phyloP scores from a whole-genome alignment of 2,113 vertebrate species.

The Antechinus stuartii region DNA sequence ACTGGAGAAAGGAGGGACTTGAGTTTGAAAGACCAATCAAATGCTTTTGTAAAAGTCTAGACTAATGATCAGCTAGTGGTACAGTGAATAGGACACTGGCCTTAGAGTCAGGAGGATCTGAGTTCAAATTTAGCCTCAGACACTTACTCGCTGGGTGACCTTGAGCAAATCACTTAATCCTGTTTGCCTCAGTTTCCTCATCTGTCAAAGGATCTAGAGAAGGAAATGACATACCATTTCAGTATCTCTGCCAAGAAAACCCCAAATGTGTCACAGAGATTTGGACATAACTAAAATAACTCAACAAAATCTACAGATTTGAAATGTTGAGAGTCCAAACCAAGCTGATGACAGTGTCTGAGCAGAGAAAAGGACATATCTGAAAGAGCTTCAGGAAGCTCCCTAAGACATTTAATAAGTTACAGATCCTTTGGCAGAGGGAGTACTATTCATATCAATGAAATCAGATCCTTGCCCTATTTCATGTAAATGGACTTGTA shows the following conservation, averaged over 20 bases:
- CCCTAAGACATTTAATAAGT: neutral
- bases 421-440: neutral
- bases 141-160: neutral
- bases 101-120: neutral
- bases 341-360: neutral
- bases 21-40: neutral
- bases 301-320: neutral
- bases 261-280: neutral
- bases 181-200: neutral
- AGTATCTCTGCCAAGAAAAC: neutral
- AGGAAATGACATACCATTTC: neutral
- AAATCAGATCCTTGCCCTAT: neutral
- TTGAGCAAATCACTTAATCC: neutral
- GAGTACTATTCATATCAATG: neutral
- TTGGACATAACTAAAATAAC: neutral
- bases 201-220: neutral
- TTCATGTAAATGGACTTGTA: neutral
- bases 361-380: neutral
- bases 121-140: neutral
- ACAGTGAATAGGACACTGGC: neutral
- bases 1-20: neutral
- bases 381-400: neutral
- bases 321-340: neutral
- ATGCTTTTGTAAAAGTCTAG: neutral
- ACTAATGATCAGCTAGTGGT: neutral